Percentiles rank a stretch among this genome's conserved stretches.
Evolutionary conservation across 2,797 vertebrate species (phyloP).

Genomic region (Menidia menidia): DNA sequence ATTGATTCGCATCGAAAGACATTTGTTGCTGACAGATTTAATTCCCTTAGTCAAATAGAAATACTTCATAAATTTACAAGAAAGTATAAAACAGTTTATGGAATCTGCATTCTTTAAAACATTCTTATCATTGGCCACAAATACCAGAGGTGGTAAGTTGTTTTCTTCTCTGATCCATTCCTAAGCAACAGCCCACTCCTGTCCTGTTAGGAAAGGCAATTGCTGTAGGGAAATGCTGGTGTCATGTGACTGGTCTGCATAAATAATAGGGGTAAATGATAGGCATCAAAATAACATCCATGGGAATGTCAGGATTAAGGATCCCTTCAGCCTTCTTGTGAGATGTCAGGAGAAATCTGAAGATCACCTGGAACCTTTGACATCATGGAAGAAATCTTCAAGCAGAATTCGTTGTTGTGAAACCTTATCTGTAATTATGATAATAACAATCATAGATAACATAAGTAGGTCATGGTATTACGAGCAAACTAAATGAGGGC

Average conservation of each 20-base stretch:
- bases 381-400: too few species aligned
- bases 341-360: too few species aligned
- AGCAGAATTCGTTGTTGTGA: not conserved
- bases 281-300: too few species aligned
- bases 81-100: not conserved
- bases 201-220: not conserved
- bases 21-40: not conserved
- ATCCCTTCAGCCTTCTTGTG: too few species aligned
- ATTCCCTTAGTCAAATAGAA: not conserved
- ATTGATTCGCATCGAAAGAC: constrained; percentile 2
- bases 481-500: not conserved
- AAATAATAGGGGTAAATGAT: too few species aligned
- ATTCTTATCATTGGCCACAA: not conserved
- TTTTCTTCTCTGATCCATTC: not conserved
- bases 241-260: too few species aligned
- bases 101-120: too few species aligned
- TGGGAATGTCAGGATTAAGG: too few species aligned
- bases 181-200: not conserved
- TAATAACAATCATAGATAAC: too few species aligned
- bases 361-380: too few species aligned
- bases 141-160: not conserved
- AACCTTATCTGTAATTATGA: not conserved
- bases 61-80: not conserved
- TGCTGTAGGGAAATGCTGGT: not conserved
- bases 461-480: not conserved